Conservation (phyloP, 2,888 invertebrate genomes). For the Cyaniris semiargus region DNA sequence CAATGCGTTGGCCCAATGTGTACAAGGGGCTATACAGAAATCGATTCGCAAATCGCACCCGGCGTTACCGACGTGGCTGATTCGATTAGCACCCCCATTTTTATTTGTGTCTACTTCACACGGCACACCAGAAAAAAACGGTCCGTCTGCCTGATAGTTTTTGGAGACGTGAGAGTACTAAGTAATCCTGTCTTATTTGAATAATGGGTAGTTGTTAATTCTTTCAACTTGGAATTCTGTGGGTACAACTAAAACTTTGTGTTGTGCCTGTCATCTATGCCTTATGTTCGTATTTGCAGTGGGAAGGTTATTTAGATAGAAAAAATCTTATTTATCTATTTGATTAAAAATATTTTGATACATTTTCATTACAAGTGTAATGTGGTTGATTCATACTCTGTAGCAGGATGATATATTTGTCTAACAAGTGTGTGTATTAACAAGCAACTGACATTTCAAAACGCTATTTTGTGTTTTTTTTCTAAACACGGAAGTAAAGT, state of each 20-base stretch:
- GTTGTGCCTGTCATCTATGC: too few relatives aligned
- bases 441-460: background rate
- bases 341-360: too few relatives aligned
- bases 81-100: slow-evolving; percentile 18
- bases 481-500: background rate
- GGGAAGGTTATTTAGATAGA: too few relatives aligned
- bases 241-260: too few relatives aligned
- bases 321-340: too few relatives aligned
- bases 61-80: background rate
- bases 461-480: background rate
- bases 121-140: background rate
- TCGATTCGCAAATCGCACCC: slow-evolving; percentile 10
- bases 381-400: background rate
- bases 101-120: slow-evolving; percentile 22
- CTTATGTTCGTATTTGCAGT: too few relatives aligned
- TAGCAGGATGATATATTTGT: background rate
- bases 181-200: background rate
- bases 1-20: too few relatives aligned
- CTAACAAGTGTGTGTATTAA: background rate
- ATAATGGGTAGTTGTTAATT: background rate
- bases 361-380: too few relatives aligned
- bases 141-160: background rate
- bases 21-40: background rate
- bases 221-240: too few relatives aligned
- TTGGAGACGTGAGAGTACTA: background rate